Evolutionary conservation across 2,113 vertebrate genomes (phyloP).

Genomic region (Galemys pyrenaicus): DNA sequence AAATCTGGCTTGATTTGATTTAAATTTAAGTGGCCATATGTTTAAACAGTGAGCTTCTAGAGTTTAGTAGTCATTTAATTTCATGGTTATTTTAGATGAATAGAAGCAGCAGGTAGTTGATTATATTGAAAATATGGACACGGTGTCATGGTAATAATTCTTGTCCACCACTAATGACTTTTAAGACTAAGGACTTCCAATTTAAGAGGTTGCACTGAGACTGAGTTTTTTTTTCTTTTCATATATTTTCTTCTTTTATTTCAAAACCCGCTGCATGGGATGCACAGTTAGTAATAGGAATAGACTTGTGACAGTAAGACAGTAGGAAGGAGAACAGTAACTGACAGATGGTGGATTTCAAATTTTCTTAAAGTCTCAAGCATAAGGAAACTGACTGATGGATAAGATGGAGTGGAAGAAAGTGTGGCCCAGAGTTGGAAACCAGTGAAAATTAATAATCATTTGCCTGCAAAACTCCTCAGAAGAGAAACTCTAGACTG

Average conservation of each 20-base stretch:
- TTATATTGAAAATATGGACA: not conserved
- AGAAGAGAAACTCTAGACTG: not conserved
- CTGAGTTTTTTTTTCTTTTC: not conserved
- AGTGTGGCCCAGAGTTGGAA: not conserved
- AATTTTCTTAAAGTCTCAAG: not conserved
- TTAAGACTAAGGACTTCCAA: not conserved
- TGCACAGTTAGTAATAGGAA: not conserved
- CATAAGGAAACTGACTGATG: not conserved
- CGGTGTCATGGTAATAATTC: not conserved
- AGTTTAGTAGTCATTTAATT: constrained; percentile 1
- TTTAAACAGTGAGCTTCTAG: not conserved
- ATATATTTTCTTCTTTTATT: not conserved
- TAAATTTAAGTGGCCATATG: constrained; percentile 16
- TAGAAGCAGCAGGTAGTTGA: not conserved
- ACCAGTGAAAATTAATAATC: not conserved
- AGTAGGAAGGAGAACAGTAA: not conserved
- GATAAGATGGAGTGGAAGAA: not conserved
- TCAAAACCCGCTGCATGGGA: not conserved
- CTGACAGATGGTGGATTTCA: not conserved
- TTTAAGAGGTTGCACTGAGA: not conserved
- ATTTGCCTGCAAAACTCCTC: not conserved
- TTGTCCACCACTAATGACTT: not conserved
- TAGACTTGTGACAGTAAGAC: not conserved
- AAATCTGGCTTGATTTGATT: not conserved
- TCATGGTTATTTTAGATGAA: not conserved